Evolutionary conservation across 2,888 invertebrate species (phyloP), one percentile per base, ranked within the genome.

Genomic region (Leistus spinibarbis): DNA sequence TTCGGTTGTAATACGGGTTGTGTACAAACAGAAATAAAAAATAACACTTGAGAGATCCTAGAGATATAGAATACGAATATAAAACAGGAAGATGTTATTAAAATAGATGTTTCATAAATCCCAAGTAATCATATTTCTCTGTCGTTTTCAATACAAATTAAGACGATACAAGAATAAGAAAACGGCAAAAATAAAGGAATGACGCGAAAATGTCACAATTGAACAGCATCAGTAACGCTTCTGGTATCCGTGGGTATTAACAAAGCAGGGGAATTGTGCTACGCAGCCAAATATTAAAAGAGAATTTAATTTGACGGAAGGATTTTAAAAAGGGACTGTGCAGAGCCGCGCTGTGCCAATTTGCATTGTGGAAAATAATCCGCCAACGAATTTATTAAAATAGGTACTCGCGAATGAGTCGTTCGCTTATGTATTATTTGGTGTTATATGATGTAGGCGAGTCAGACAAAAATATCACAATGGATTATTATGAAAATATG

Each of bases 221-320:
- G 5, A 27, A 27, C 4, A 7, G 27, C 27, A 7, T 7, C 40
- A 40, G 13, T 40, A 10, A 13, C 10, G 10, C 3, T 7, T 7
- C 40, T 40, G 40, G 13, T 40, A 27, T 27, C 27, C 27, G 4
- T 27, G 5, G 27, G 27, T 27, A 40, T 40, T 40, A 40, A 40
- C 40, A 40, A 40, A 7, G 40, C 7, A 7, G 1, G 40, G 10
- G 40, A 53, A 54, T 54, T 23, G 71, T 27, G 71, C 60, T 40
- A 70, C 70, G 56, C 22, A 66, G 72, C 63, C 24, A 72, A 71
- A 65, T 72, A 72, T 65, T 72, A 72, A 72, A 66, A 72, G 71
- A 40, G 66, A 72, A 72, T 72, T 72, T 66, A 72, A 72, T 72
- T 72, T 65, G 65, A 72, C 57, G 72, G 65, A 54, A 16, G 27